A percentile compares a stretch with the other conserved stretches of the same genome.
Conservation (phyloP, 2,888 invertebrate genomes). For the Chymomyza procnemis region DNA sequence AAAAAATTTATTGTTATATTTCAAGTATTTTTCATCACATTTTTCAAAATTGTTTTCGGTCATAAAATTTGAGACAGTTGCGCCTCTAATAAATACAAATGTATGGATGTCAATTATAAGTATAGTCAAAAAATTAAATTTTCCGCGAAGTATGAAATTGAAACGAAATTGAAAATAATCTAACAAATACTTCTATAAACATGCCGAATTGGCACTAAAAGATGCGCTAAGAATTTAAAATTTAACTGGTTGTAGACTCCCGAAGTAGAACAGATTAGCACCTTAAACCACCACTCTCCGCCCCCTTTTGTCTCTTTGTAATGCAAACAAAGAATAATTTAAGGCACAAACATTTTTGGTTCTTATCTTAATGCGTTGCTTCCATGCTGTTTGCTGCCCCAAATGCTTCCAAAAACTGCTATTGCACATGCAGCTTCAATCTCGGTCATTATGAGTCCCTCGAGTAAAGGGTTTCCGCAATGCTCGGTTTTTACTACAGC, state of each 20-base stretch:
- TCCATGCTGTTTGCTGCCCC: background rate
- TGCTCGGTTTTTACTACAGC: constrained; percentile 38
- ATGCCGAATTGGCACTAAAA: no score
- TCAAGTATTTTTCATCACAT: no score
- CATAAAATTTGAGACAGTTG: no score
- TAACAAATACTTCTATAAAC: no score
- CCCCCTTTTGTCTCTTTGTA: background rate
- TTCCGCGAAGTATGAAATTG: no score
- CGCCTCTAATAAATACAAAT: no score
- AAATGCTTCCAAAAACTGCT: background rate
- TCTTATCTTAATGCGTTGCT: background rate
- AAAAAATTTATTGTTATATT: no score
- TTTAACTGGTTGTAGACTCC: background rate
- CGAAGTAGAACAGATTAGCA: background rate
- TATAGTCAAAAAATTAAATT: no score
- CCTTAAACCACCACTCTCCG: no score
- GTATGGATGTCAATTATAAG: no score
- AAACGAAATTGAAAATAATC: no score
- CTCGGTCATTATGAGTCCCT: constrained; percentile 57
- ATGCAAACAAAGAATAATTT: background rate
- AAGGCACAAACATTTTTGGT: background rate
- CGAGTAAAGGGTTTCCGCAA: constrained; percentile 41
- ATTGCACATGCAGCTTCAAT: constrained; percentile 37
- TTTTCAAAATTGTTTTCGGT: no score
- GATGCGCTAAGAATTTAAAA: background rate